These are phyloP conservation scores for Ostrea denselamellosa DNA, from an alignment of 1,140 invertebrate species.

Conservation along the genomic window DNA sequence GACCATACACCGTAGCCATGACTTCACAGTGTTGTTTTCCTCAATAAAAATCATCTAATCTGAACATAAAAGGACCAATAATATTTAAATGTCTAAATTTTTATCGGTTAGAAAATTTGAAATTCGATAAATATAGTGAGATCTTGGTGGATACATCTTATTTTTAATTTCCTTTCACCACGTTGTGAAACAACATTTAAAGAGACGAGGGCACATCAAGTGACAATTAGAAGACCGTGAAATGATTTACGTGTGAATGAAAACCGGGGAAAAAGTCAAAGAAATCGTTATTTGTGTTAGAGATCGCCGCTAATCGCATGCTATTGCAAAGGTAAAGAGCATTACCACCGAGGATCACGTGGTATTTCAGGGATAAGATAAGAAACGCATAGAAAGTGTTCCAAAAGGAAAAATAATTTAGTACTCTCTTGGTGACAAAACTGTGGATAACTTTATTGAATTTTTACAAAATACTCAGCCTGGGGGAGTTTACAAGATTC, in stretches of 20 bases:
- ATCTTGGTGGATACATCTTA: not conserved
- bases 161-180: not conserved
- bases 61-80: not conserved
- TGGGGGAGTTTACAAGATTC: not conserved
- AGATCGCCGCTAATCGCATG: slow-evolving; percentile 6
- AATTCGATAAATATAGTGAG: not conserved
- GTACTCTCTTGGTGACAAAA: not conserved
- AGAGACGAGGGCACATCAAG: not conserved
- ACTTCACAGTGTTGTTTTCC: not conserved
- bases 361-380: slow-evolving; percentile 20
- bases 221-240: not conserved
- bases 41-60: slow-evolving; percentile 19
- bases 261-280: slow-evolving; percentile 28
- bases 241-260: not conserved
- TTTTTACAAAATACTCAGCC: not conserved
- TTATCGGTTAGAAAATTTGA: slow-evolving; percentile 17
- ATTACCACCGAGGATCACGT: not conserved
- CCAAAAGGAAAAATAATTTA: slow-evolving; percentile 17
- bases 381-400: slow-evolving; percentile 18
- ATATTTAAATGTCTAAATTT: slow-evolving; percentile 28
- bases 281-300: slow-evolving; percentile 30
- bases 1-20: not conserved
- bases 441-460: not conserved
- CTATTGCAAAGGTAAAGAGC: not conserved
- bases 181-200: not conserved